Conservation (phyloP, 1,140 invertebrate genomes). For the Ceratitis capitata region DNA sequence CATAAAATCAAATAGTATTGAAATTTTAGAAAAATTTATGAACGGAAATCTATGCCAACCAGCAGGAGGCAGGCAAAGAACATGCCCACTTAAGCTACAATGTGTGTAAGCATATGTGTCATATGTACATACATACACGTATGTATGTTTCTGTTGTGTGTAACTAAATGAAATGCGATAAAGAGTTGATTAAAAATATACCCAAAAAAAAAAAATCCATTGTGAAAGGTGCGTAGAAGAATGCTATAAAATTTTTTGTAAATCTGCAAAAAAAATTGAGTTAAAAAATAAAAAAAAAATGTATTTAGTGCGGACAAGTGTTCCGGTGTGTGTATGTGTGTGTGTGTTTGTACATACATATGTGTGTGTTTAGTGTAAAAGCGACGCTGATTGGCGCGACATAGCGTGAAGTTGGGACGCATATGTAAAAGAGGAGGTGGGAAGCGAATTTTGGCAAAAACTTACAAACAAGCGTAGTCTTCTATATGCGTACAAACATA, state of each 20-base stretch:
- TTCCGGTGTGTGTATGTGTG: not conserved
- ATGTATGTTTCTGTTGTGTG: too few relatives aligned
- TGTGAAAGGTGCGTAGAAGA: not conserved
- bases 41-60: not conserved
- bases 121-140: not conserved
- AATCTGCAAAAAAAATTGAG: constrained; percentile 13
- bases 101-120: not conserved
- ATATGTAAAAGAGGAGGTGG: not conserved
- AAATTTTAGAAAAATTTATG: not conserved
- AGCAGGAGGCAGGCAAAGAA: not conserved
- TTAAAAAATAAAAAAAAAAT: not conserved
- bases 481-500: not conserved
- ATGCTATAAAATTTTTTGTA: constrained; percentile 9
- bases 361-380: constrained; percentile 1
- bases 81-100: not conserved
- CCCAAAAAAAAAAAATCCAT: not conserved
- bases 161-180: not conserved
- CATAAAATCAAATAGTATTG: not conserved
- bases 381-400: constrained; percentile 29
- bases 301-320: not conserved
- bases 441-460: not conserved
- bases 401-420: not conserved
- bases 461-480: not conserved
- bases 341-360: too few relatives aligned
- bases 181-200: not conserved